These are phyloP conservation scores for Sinopyrophorus schimmeli DNA, from an alignment of 2,888 invertebrate species.

Conservation along the genomic window DNA sequence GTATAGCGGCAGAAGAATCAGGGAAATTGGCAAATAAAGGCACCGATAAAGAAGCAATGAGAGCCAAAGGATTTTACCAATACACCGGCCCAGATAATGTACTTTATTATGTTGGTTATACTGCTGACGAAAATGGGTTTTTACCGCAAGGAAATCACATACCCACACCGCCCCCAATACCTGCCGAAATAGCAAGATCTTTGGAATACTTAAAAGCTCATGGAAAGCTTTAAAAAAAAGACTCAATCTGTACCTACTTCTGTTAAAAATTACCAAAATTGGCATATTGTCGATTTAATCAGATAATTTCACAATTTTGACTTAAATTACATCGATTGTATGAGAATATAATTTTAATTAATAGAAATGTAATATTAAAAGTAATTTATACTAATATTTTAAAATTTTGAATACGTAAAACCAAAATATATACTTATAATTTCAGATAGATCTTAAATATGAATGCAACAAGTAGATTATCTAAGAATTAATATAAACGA, in stretches of 20 bases:
- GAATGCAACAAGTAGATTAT: too few species aligned
- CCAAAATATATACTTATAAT: too few species aligned
- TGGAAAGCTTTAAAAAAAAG: conserved; percentile 25
- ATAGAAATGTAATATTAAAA: too few species aligned
- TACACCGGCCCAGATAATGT: conserved; percentile 68
- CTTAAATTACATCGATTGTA: too few species aligned
- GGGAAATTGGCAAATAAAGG: conserved; percentile 63
- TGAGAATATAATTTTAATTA: too few species aligned
- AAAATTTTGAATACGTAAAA: too few species aligned
- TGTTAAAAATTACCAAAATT: too few species aligned
- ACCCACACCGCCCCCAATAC: conserved; percentile 52
- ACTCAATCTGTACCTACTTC: neutral
- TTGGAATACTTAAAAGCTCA: conserved; percentile 35
- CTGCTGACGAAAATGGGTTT: conserved; percentile 66
- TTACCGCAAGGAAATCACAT: conserved; percentile 60
- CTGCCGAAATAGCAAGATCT: conserved; percentile 42
- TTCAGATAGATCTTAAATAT: too few species aligned
- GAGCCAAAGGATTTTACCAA: conserved; percentile 67
- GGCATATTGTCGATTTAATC: too few species aligned
- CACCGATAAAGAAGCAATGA: conserved; percentile 61
- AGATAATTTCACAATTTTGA: too few species aligned
- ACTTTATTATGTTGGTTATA: conserved; percentile 62
- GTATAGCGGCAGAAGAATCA: conserved; percentile 58
- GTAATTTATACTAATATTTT: too few species aligned
- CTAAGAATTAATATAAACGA: too few species aligned